These are phyloP conservation scores for Morinoia aosen DNA, from an alignment of 2,888 invertebrate species.

Conservation along the genomic window DNA sequence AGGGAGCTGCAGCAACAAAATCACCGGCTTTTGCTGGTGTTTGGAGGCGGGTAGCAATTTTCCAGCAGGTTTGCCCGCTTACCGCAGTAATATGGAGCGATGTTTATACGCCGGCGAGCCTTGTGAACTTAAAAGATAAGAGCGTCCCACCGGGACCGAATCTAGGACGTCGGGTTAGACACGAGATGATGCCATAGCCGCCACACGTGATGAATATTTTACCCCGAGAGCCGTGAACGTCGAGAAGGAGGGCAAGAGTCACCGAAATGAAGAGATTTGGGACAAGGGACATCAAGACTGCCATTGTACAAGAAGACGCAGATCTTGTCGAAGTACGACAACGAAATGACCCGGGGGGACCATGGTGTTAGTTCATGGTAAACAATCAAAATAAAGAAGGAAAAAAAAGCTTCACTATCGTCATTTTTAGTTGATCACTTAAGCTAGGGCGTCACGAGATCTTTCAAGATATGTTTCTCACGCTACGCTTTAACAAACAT, in stretches of 20 bases:
- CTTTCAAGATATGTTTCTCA: background rate
- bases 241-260: background rate
- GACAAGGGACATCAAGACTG: background rate
- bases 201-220: background rate
- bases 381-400: background rate
- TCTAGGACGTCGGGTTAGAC: background rate
- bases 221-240: background rate
- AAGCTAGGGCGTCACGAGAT: background rate
- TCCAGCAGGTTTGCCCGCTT: slow-evolving; percentile 35
- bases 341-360: background rate
- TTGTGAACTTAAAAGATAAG: slow-evolving; percentile 35
- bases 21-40: slow-evolving; percentile 42
- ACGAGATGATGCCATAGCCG: background rate
- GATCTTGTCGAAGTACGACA: background rate
- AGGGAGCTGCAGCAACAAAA: slow-evolving; percentile 26
- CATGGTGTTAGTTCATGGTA: background rate
- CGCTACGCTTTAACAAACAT: background rate
- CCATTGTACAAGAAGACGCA: background rate
- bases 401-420: background rate
- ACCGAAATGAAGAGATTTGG: background rate
- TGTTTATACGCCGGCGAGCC: slow-evolving; percentile 42
- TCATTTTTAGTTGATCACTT: background rate
- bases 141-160: background rate
- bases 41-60: slow-evolving; percentile 33
- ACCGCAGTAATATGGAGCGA: slow-evolving; percentile 42